Percentiles rank a stretch among this genome's conserved stretches.
These are phyloP conservation scores for Thera obeliscata DNA, from an alignment of 2,888 invertebrate genomes.

Conservation along the genomic window DNA sequence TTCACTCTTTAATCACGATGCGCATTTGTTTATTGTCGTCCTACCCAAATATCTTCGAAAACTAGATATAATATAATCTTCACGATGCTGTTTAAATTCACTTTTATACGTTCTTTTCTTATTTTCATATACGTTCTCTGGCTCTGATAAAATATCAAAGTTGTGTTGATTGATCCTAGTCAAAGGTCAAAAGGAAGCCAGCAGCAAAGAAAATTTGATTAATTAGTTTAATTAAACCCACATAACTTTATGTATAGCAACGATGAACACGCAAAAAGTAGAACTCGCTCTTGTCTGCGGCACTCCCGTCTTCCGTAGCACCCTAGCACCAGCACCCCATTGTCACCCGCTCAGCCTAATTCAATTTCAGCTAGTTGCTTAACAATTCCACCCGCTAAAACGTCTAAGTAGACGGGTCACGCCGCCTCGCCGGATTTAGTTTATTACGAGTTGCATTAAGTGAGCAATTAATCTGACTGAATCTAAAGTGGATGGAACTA, in stretches of 20 bases:
- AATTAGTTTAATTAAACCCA: slow-evolving; percentile 31
- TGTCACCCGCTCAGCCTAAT: slow-evolving; percentile 64
- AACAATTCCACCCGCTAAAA: slow-evolving; percentile 70
- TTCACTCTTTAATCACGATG: background rate
- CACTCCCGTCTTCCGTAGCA: slow-evolving; percentile 32
- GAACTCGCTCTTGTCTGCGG: slow-evolving; percentile 39
- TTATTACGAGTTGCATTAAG: slow-evolving; percentile 72
- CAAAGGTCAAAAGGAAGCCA: slow-evolving; percentile 11
- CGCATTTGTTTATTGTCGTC: background rate
- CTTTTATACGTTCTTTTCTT: too few species aligned
- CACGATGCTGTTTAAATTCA: background rate
- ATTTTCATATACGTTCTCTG: background rate
- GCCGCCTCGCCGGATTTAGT: slow-evolving; percentile 67
- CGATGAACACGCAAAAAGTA: slow-evolving; percentile 50
- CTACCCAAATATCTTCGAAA: background rate
- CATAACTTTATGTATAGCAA: slow-evolving; percentile 33
- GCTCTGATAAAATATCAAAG: slow-evolving; percentile 6
- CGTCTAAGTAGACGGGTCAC: slow-evolving; percentile 71
- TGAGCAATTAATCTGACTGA: slow-evolving; percentile 66
- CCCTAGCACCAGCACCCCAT: slow-evolving; percentile 38
- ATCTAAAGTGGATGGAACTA: slow-evolving; percentile 61
- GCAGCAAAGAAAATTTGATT: slow-evolving; percentile 15
- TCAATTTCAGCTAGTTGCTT: slow-evolving; percentile 70
- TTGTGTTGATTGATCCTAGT: background rate
- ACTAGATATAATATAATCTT: background rate